Evolutionary conservation across 2,113 vertebrate genomes (phyloP), one percentile per base, ranked within the genome.

Genomic region (Chloroceryle aenea): DNA sequence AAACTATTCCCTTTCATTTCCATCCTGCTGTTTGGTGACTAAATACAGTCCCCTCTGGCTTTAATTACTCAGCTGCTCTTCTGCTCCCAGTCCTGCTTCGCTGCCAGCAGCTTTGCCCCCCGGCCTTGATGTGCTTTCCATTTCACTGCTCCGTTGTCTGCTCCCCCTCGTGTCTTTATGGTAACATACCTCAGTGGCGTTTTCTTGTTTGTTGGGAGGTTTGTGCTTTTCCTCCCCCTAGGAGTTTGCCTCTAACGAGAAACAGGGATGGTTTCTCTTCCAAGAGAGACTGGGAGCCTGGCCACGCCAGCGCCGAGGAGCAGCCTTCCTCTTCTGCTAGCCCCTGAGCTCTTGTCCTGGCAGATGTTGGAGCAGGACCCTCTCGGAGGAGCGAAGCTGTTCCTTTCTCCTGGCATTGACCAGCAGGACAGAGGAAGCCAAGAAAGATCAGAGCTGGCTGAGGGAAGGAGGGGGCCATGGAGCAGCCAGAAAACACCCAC

Each of bases 41-140:
- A 89, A 87, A 78, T 48, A 62, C 48, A 8, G 77, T 56, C 58
- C 81, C 81, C 66, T 89, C 85, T 72, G 85, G 66, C 77, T 94
- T 91, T 93, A 85, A 89, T 94, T 93, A 91, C 85, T 89, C 83
- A 69, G 79, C 83, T 92, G 59, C 53, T 76, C 27, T 61, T 61
- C 76, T 30, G 40, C 76, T 90, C 72, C 83, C 53, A 38, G 56
- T 11, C 1, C 14, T 67, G 80, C 16, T 3, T 56, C 14, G 11
- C 83, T 88, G 75, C 56, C 78, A 61, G 89, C 40, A 47, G 17
- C 79, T 88, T 92, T 0, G 2, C 63, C 59, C 74, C 4, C 4
- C 0, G 4, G 55, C 87, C 73, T 45, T 16, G 36, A 18, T 25
- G 73, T 1, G 2, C 59, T 84, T 81, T 20, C n/a, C 34, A 22